These are phyloP conservation scores for Ammospiza caudacuta DNA, from an alignment of 2,113 vertebrate species.

Conservation along the genomic window DNA sequence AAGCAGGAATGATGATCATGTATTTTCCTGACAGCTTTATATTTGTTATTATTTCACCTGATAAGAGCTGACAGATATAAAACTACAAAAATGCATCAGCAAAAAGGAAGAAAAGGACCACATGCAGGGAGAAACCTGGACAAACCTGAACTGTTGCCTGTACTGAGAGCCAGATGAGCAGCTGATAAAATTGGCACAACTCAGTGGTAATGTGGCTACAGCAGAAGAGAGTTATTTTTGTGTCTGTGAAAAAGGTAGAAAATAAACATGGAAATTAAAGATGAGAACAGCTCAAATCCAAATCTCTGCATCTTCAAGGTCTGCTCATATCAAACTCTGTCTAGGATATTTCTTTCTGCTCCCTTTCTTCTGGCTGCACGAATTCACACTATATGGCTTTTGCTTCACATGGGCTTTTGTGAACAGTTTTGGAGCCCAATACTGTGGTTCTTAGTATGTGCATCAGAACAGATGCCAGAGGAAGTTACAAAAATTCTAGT, in stretches of 20 bases:
- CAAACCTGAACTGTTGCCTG: background rate
- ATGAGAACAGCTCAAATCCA: background rate
- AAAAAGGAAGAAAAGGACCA: background rate
- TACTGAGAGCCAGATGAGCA: background rate
- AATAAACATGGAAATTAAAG: background rate
- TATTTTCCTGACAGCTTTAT: background rate
- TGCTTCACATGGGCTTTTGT: background rate
- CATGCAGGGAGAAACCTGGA: background rate
- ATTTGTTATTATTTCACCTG: background rate
- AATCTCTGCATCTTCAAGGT: background rate
- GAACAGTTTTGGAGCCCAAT: background rate
- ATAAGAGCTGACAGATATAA: background rate
- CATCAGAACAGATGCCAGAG: background rate
- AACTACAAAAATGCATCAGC: background rate
- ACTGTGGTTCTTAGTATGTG: background rate
- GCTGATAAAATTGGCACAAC: background rate
- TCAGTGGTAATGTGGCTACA: background rate
- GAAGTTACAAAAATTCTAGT: background rate
- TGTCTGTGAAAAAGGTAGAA: background rate
- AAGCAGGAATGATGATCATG: background rate
- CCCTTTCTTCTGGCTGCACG: background rate
- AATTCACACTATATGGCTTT: background rate
- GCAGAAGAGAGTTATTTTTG: background rate
- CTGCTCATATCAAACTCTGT: accelerated
- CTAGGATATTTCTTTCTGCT: background rate